Percentiles rank a stretch among this genome's conserved stretches.
Evolutionary conservation across 2,113 vertebrate genomes (phyloP).

Genomic region (Scomber colias): DNA sequence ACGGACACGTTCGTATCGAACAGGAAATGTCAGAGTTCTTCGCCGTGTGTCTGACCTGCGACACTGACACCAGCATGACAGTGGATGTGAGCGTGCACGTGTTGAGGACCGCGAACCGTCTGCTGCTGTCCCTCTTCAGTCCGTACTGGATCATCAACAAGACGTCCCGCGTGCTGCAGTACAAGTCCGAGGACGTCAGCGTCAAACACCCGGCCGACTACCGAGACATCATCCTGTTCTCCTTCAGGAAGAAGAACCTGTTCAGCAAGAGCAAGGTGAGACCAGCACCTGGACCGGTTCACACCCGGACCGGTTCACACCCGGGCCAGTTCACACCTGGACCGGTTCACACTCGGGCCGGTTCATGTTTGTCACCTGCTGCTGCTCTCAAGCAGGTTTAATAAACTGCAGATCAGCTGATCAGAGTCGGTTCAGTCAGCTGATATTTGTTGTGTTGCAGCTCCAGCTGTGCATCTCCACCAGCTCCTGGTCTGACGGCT

Average conservation of each 20-base stretch:
- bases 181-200: constrained; percentile 89
- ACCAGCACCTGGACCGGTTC: no score
- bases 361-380: no score
- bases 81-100: constrained; percentile 89
- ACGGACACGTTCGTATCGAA: constrained; percentile 86
- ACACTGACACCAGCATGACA: constrained; percentile 72
- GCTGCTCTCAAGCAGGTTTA: no score
- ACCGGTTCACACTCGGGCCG: no score
- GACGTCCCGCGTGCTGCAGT: constrained; percentile 94
- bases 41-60: constrained; percentile 84
- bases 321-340: no score
- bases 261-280: constrained; percentile 97
- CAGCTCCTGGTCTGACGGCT: constrained; percentile 92
- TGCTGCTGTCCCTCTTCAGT: constrained; percentile 91
- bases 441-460: constrained; percentile 68
- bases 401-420: no score
- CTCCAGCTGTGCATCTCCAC: constrained; percentile 95
- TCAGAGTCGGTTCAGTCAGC: no score
- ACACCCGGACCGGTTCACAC: no score
- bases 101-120: constrained; percentile 61
- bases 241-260: constrained; percentile 94
- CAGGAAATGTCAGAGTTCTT: constrained; percentile 89
- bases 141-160: constrained; percentile 99
- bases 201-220: constrained; percentile 94
- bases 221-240: constrained; percentile 93